Base-by-base conservation (phyloP, 2,888 invertebrate genomes). In the Hemithea aestivaria region DNA sequence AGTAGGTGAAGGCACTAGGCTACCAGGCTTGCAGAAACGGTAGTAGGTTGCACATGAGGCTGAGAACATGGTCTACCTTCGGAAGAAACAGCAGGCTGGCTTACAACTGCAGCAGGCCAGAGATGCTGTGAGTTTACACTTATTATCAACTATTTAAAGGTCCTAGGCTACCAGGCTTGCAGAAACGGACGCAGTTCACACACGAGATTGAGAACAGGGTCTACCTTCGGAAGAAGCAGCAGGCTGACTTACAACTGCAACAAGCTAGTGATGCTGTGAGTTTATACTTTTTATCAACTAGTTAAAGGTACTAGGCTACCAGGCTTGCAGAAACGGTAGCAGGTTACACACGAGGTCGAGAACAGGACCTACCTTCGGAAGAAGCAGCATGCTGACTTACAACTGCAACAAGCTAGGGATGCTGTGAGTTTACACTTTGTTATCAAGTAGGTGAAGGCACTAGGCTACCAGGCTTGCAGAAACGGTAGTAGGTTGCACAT, bases 341-440 rank as follows among this genome's bases (percentile, higher is more conserved):
- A 99, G 71, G 88, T 97, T 30, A 99, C 98, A 0, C 96, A 98
- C 77, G 99, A 99, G 87, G 90, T 97, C 41, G 99, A 99, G 81
- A 94, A 96, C 78, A 91, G 94, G 54, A 88, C 94, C 9, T 97
- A 96, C 71, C 89, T 94, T 42, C 91, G 94, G 56, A 97, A 98
- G 80, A 94, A 94, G 73, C 89, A 91, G 48, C 84, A 90, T 25
- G 97, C 96, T 0, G 95, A 97, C 56, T 87, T 91, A 63, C 96
- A 97, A 68, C 83, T 97, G 47, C 92, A 93, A 65, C 92, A 92
- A 5, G 16, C 16, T 16, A 16, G 16, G 5, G 16, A 16, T 5
- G 16, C 16, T 16, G 16, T 16, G 16, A 16, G 16, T n/a, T n/a
- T n/a, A n/a, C n/a, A n/a, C n/a, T n/a, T n/a, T n/a, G n/a, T n/a